These are phyloP conservation scores for Cyclopterus lumpus DNA, from an alignment of 2,797 vertebrate genomes.

Conservation along the genomic window DNA sequence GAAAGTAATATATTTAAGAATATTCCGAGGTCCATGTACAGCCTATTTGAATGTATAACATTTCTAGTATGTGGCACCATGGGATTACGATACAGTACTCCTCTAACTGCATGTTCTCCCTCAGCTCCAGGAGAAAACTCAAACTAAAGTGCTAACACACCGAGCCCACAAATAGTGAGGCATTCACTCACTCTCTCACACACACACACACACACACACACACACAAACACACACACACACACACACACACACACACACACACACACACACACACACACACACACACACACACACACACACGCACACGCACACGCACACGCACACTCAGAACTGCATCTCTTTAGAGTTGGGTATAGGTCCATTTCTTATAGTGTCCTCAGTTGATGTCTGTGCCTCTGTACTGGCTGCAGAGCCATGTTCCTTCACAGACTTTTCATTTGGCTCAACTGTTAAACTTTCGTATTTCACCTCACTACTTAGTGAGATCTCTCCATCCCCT, in stretches of 20 bases:
- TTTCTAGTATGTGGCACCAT: constrained; percentile 76
- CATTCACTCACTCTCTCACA: constrained; percentile 21
- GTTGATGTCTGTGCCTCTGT: constrained; percentile 43
- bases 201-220: too few species aligned
- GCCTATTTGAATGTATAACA: constrained; percentile 79
- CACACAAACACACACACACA: too few species aligned
- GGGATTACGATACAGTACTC: constrained; percentile 69
- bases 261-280: too few species aligned
- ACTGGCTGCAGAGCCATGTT: constrained; percentile 36
- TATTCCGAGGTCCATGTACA: constrained; percentile 73
- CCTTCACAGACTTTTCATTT: constrained; percentile 55
- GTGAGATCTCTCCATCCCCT: constrained; percentile 66
- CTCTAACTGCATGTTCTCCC: constrained; percentile 54
- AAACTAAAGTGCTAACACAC: constrained; percentile 76
- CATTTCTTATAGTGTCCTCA: constrained; percentile 56
- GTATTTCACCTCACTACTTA: constrained; percentile 69
- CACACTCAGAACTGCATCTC: constrained; percentile 55
- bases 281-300: too few species aligned
- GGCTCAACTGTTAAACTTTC: constrained; percentile 51
- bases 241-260: too few species aligned
- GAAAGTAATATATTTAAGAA: constrained; percentile 67
- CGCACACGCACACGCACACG: too few species aligned
- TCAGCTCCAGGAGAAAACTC: constrained; percentile 51
- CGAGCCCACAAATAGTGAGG: constrained; percentile 42
- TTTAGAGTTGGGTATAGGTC: constrained; percentile 57